Evolutionary conservation across 2,888 invertebrate genomes (phyloP).

Genomic region (Fragum fragum): DNA sequence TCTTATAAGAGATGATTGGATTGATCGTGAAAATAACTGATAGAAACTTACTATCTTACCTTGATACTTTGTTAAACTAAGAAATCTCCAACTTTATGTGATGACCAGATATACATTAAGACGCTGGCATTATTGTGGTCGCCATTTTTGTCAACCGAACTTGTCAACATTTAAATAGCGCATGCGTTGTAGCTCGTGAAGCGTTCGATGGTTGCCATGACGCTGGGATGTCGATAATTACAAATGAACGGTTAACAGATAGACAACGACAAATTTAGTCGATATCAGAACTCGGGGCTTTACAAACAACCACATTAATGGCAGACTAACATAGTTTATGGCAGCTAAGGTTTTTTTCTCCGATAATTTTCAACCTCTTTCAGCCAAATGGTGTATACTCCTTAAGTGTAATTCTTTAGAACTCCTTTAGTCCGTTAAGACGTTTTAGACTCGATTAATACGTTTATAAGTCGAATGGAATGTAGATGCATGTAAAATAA

Average conservation of each 20-base stretch:
- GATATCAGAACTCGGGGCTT: conserved; percentile 2
- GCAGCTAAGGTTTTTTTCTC: conserved; percentile 3
- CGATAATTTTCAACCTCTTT: conserved; percentile 18
- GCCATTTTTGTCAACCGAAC: conserved; percentile 22
- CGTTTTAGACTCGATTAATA: too few relatives aligned
- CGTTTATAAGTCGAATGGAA: too few relatives aligned
- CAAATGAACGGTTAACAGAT: conserved; percentile 26
- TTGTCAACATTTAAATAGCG: conserved; percentile 31
- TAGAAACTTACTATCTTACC: not conserved
- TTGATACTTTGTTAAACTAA: not conserved
- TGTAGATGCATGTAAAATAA: too few relatives aligned
- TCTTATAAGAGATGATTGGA: too few relatives aligned
- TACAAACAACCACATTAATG: conserved; percentile 19
- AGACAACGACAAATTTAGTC: conserved; percentile 24
- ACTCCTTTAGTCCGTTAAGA: conserved; percentile 31
- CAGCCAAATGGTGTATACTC: not conserved
- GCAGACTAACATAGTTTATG: not conserved
- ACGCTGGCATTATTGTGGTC: not conserved
- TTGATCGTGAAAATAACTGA: too few relatives aligned
- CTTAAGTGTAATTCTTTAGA: conserved; percentile 10
- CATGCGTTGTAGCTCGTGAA: conserved; percentile 34
- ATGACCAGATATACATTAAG: not conserved
- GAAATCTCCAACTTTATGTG: not conserved
- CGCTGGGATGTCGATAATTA: conserved; percentile 27
- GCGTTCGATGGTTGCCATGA: conserved; percentile 47